Percentiles rank a stretch among this genome's conserved stretches.
These are phyloP conservation scores for Mustelus asterias DNA, from an alignment of 2,113 vertebrate genomes.

Conservation along the genomic window DNA sequence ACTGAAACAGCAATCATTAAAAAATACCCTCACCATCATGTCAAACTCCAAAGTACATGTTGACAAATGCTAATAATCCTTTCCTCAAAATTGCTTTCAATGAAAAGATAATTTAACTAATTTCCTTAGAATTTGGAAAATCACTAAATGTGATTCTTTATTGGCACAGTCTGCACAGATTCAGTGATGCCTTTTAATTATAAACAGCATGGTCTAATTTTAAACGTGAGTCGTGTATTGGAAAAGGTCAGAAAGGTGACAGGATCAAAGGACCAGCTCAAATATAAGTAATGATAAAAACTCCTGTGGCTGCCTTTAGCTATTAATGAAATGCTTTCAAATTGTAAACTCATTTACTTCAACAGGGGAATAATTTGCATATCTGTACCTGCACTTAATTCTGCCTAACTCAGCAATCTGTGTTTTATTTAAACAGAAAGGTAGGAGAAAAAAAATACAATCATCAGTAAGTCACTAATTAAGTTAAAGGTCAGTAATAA, in stretches of 20 bases:
- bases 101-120: not conserved
- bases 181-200: constrained; percentile 25
- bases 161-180: too few species aligned
- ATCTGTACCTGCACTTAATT: not conserved
- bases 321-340: constrained; percentile 24
- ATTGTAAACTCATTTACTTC: constrained; percentile 7
- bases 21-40: not conserved
- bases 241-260: not conserved
- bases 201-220: constrained; percentile 8
- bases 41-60: not conserved
- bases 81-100: constrained; percentile 6
- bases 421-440: constrained; percentile 1
- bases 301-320: not conserved
- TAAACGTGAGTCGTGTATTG: not conserved
- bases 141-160: not conserved
- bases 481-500: not conserved
- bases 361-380: not conserved
- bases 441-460: not conserved
- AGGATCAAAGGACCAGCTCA: not conserved
- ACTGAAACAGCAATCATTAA: not conserved
- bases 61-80: not conserved
- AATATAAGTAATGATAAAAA: not conserved
- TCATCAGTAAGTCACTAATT: not conserved
- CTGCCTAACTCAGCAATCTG: not conserved
- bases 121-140: constrained; percentile 2